Conservation (phyloP, 2,888 invertebrate genomes). For the Caenorhabditis sp. region DNA sequence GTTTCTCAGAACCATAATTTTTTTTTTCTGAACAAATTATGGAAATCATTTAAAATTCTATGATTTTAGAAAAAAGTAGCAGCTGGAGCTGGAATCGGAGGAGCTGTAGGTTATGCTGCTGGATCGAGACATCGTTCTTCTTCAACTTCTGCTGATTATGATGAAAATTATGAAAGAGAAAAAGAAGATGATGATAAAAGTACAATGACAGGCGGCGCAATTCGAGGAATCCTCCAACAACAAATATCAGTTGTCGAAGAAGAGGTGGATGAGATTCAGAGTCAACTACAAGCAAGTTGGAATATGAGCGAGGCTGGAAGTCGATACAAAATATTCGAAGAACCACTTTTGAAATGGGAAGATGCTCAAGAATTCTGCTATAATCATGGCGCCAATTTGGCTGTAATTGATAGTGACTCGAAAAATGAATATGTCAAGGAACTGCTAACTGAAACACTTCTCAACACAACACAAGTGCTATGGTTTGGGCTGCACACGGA, state of each 20-base stretch:
- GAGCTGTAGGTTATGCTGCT: neutral
- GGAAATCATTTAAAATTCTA: too few relatives aligned
- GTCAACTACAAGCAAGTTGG: slow-evolving; percentile 16
- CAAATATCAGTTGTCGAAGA: neutral
- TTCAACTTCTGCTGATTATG: neutral
- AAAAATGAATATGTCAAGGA: slow-evolving; percentile 14
- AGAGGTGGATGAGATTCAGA: neutral
- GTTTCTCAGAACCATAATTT: too few relatives aligned
- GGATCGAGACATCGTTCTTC: too few relatives aligned
- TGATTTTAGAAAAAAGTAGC: slow-evolving; percentile 2
- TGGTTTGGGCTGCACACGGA: slow-evolving; percentile 28
- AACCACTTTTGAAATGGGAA: slow-evolving; percentile 20
- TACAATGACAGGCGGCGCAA: neutral
- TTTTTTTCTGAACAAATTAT: too few relatives aligned
- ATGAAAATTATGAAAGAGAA: neutral
- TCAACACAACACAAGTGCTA: slow-evolving; percentile 1
- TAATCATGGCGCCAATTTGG: slow-evolving; percentile 17
- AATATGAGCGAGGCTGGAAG: slow-evolving; percentile 30
- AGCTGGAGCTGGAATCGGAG: neutral
- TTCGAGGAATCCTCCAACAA: neutral
- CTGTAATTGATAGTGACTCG: slow-evolving; percentile 25
- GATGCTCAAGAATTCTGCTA: slow-evolving; percentile 32
- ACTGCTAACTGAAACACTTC: neutral
- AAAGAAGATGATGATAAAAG: neutral
- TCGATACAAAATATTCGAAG: slow-evolving; percentile 23